Conservation (phyloP, 2,888 invertebrate genomes). For the Sphinx pinastri region DNA sequence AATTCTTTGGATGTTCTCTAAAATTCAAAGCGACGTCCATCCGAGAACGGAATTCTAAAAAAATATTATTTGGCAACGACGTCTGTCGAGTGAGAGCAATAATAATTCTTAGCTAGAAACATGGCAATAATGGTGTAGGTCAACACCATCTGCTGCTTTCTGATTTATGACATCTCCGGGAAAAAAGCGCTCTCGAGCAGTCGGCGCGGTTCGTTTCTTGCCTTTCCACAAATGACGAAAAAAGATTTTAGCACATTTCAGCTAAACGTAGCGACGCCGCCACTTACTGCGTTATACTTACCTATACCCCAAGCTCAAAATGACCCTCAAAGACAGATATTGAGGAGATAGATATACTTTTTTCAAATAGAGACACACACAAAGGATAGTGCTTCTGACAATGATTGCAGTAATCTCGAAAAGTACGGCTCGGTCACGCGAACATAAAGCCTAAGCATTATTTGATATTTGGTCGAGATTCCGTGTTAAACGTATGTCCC, state of each 20-base stretch:
- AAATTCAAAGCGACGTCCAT: slow-evolving; percentile 32
- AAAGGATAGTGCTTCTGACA: slow-evolving; percentile 28
- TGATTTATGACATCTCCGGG: slow-evolving; percentile 76
- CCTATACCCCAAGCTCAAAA: slow-evolving; percentile 24
- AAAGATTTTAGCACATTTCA: slow-evolving; percentile 65
- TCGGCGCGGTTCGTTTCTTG: slow-evolving; percentile 60
- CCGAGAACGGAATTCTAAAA: slow-evolving; percentile 41
- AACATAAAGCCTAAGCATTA: slow-evolving; percentile 28
- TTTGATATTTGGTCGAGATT: slow-evolving; percentile 27
- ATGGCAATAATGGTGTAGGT: slow-evolving; percentile 77
- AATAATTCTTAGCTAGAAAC: slow-evolving; percentile 74
- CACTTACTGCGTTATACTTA: slow-evolving; percentile 30
- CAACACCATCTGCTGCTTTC: slow-evolving; percentile 77
- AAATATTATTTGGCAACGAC: slow-evolving; percentile 56
- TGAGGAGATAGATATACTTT: slow-evolving; percentile 27
- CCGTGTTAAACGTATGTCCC: slow-evolving; percentile 8
- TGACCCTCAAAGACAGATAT: slow-evolving; percentile 15
- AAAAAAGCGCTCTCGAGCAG: slow-evolving; percentile 63
- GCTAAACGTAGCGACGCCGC: slow-evolving; percentile 43
- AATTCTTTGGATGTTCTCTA: slow-evolving; percentile 23
- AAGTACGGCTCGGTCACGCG: slow-evolving; percentile 25
- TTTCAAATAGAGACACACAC: slow-evolving; percentile 25
- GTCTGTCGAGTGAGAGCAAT: slow-evolving; percentile 58
- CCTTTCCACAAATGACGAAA: slow-evolving; percentile 63
- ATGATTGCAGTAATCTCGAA: slow-evolving; percentile 29